Base-by-base conservation (phyloP, 2,888 invertebrate species). In the Conus canariensis region DNA sequence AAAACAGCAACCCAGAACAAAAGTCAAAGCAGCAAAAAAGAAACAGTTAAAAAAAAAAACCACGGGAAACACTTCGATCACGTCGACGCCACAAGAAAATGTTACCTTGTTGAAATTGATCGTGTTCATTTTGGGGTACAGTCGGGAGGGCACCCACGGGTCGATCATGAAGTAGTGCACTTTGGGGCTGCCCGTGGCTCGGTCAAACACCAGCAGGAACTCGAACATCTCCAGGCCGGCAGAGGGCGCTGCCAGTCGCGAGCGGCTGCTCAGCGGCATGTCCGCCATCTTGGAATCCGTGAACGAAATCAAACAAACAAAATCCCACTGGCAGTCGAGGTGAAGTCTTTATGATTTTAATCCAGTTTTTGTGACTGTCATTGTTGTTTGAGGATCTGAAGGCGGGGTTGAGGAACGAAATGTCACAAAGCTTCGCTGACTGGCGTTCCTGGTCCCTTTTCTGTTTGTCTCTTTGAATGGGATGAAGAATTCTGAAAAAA, bases 81-180 rank as follows among this genome's bases (percentile, higher is more conserved):
- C 45, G 45, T 45, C 45, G 45, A 45, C 45, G 45, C 45, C 60
- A 6, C 60, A 64, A 7, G 6, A 10, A 10, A 64, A 25, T 14
- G n/a, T 12, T 19, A 87, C 87, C 87, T 74, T 87, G 56, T 70
- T 70, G 16, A 87, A 87, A 45, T 87, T 87, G 19, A 93, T 92
- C 1, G 92, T 92, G 91, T 94, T 94, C 90, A 93, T 91, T 90
- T 94, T 94, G 8, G 95, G 95, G 58, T 30, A 95, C 91, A 70
- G 87, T 25, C 91, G 85, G 70, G 91, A 91, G 25, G 93, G 91
- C 9, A 92, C 90, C 22, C 91, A 87, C 14, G 95, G 94, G 85
- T 95, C 95, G 12, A 95, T 90, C 93, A 95, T 94, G 90, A 95
- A 93, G 91, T 95, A 95, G 80, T 92, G 91, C 14, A 95, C 93